Percentiles rank a stretch among this genome's conserved stretches.
Conservation (phyloP, 2,797 vertebrate genomes). For the Cichlasoma orientale region DNA sequence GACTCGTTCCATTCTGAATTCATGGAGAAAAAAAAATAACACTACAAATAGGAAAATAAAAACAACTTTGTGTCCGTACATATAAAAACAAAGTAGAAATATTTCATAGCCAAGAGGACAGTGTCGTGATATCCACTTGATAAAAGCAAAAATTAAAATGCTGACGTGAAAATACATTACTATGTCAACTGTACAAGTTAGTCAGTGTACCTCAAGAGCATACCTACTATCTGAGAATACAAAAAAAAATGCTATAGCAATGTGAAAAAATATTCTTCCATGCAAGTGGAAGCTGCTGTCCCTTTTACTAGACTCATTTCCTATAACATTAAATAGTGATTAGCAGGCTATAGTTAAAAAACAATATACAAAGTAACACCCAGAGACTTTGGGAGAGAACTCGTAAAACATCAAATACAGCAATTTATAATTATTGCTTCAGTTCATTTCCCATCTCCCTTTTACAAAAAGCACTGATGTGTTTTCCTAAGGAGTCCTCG, state of each 20-base stretch:
- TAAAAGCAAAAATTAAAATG: slow-evolving; percentile 62
- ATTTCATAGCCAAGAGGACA: slow-evolving; percentile 62
- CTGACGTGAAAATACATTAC: slow-evolving; percentile 75
- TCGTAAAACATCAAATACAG: slow-evolving; percentile 70
- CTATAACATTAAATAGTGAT: slow-evolving; percentile 85
- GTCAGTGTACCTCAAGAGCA: slow-evolving; percentile 77
- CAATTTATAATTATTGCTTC: slow-evolving; percentile 79
- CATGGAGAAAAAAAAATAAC: slow-evolving; percentile 56
- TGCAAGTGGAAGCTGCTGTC: slow-evolving; percentile 77
- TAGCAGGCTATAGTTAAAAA: slow-evolving; percentile 78
- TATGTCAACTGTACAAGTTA: slow-evolving; percentile 80
- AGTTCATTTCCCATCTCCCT: slow-evolving; percentile 69
- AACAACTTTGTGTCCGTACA: slow-evolving; percentile 52
- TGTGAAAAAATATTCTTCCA: slow-evolving; percentile 79
- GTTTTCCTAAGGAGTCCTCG: slow-evolving; percentile 51
- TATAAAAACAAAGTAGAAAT: slow-evolving; percentile 64
- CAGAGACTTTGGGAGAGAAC: slow-evolving; percentile 67
- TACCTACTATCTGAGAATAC: slow-evolving; percentile 66
- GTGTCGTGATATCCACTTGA: slow-evolving; percentile 49
- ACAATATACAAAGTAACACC: slow-evolving; percentile 69
- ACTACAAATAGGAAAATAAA: slow-evolving; percentile 54
- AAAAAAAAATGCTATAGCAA: slow-evolving; percentile 64
- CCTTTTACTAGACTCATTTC: slow-evolving; percentile 79
- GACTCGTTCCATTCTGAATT: slow-evolving; percentile 74
- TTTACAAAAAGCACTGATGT: slow-evolving; percentile 63